Percentiles rank a stretch among this genome's conserved stretches.
phyloP scores from a whole-genome alignment of 1,140 invertebrate genomes.

The Danaus plexippus region DNA sequence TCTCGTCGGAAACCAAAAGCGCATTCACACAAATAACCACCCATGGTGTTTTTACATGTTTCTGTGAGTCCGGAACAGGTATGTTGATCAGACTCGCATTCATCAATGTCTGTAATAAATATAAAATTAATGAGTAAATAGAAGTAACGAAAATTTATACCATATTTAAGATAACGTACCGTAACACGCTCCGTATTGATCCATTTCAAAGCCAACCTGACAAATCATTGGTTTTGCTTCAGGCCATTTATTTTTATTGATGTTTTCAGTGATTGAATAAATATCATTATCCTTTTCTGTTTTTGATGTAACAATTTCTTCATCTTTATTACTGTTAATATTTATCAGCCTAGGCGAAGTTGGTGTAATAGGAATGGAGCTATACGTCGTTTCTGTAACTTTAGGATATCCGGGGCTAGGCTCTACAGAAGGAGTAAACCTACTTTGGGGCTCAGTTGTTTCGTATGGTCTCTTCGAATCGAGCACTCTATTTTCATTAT shows the following conservation, averaged over 20 bases:
- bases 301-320: constrained; percentile 26
- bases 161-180: constrained; percentile 35
- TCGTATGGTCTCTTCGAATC: not conserved
- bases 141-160: not conserved
- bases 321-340: constrained; percentile 36
- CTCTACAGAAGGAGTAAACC: too few species aligned
- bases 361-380: constrained; percentile 12
- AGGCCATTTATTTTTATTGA: constrained; percentile 52
- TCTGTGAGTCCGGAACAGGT: constrained; percentile 85
- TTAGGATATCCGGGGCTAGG: constrained; percentile 7
- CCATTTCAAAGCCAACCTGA: constrained; percentile 72
- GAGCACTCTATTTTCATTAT: too few species aligned
- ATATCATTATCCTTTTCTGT: constrained; percentile 35
- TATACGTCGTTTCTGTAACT: constrained; percentile 29
- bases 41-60: constrained; percentile 85
- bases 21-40: constrained; percentile 67
- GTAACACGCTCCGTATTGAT: constrained; percentile 53
- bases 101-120: constrained; percentile 85
- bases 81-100: constrained; percentile 86
- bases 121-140: not conserved
- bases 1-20: constrained; percentile 51
- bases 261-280: not conserved
- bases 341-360: constrained; percentile 36
- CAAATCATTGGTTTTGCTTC: constrained; percentile 42
- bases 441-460: constrained; percentile 11